Evolutionary conservation across 2,888 invertebrate species (phyloP).

Genomic region (Drosophila hamatofila): DNA sequence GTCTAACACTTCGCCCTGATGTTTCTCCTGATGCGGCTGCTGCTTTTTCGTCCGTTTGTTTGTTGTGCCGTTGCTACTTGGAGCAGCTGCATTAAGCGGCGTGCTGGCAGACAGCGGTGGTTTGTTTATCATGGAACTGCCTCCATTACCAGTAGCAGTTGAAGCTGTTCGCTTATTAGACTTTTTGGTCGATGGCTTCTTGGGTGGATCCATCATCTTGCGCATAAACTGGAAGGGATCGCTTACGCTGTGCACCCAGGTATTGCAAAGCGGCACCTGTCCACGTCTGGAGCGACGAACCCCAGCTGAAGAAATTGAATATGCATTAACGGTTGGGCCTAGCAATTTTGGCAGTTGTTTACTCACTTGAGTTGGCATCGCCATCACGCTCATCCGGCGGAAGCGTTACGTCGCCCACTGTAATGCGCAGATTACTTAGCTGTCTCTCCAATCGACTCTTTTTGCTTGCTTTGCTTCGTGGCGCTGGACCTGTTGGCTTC

Average conservation of each 20-base stretch:
- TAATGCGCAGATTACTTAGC: conserved; percentile 24
- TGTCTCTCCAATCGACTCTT: not conserved
- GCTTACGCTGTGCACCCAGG: conserved; percentile 44
- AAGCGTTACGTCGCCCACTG: conserved; percentile 4
- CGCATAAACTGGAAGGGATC: conserved; percentile 53
- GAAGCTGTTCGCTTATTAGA: conserved; percentile 8
- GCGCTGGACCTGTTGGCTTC: conserved; percentile 56
- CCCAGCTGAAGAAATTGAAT: conserved; percentile 24
- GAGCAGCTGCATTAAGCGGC: not conserved
- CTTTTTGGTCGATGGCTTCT: not conserved
- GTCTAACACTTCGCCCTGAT: not conserved
- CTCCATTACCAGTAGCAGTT: not conserved
- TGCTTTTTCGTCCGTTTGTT: not conserved
- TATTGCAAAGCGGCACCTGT: conserved; percentile 59
- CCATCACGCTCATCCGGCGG: not conserved
- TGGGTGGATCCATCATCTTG: not conserved
- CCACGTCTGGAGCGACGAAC: conserved; percentile 77
- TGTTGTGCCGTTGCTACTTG: not conserved
- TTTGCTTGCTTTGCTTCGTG: conserved; percentile 25
- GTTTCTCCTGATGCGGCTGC: not conserved
- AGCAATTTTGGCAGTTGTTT: not conserved
- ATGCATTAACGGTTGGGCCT: not conserved
- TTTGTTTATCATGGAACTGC: not conserved
- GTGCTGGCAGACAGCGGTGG: conserved; percentile 47
- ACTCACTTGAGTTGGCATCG: conserved; percentile 42